Percentiles rank a stretch among this genome's conserved stretches.
Conservation (phyloP, 2,888 invertebrate genomes). For the Drosophila recens region DNA sequence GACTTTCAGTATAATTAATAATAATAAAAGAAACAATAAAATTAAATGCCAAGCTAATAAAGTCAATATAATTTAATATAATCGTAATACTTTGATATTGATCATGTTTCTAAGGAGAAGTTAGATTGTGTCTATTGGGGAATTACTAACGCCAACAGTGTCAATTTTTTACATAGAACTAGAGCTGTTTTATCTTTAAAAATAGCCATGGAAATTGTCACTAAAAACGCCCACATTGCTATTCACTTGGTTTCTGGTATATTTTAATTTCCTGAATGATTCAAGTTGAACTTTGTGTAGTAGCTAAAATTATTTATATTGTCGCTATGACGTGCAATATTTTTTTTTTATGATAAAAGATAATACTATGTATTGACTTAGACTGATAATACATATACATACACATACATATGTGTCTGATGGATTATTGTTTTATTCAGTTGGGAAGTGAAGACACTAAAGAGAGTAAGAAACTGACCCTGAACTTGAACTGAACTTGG, state of each 20-base stretch:
- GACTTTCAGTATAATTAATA: conserved; percentile 3
- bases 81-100: background rate
- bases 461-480: conserved; percentile 57
- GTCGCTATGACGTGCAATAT: conserved; percentile 26
- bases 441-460: conserved; percentile 20
- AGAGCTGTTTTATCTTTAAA: conserved; percentile 17
- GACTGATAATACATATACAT: background rate
- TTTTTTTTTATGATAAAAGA: conserved; percentile 3
- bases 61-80: background rate
- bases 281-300: conserved; percentile 32
- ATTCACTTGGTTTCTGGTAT: conserved; percentile 15
- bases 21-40: conserved; percentile 1
- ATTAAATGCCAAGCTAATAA: background rate
- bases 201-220: conserved; percentile 34
- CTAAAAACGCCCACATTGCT: conserved; percentile 46
- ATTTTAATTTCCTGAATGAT: conserved; percentile 46
- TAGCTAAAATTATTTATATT: conserved; percentile 11
- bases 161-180: conserved; percentile 16
- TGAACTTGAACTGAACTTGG: conserved; percentile 68
- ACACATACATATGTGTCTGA: background rate
- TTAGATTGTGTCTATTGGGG: background rate
- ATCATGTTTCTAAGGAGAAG: background rate
- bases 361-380: background rate
- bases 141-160: conserved; percentile 9
- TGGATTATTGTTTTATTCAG: conserved; percentile 16